A percentile compares a stretch with the other conserved stretches of the same genome.
Conservation (phyloP, 2,797 vertebrate species). For the Urosaurus nigricauda region DNA sequence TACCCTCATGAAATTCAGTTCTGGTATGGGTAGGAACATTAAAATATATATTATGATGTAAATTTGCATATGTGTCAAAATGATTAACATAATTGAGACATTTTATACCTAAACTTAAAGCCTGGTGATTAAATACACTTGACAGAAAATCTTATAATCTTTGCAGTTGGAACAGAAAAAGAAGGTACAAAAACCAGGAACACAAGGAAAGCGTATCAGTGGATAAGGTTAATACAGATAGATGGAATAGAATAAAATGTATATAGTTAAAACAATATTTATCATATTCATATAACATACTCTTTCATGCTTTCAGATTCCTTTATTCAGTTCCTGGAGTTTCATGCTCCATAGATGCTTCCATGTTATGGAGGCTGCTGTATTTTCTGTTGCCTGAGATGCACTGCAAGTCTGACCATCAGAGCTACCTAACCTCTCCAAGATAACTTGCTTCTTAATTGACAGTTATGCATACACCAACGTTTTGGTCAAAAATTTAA, state of each 20-base stretch:
- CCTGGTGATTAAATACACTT: not conserved
- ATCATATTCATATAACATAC: not conserved
- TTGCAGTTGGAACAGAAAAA: not conserved
- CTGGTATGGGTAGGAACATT: not conserved
- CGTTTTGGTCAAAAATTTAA: not conserved
- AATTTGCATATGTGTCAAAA: not conserved
- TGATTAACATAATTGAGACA: not conserved
- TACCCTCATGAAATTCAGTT: not conserved
- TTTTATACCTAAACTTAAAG: not conserved
- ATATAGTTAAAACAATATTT: not conserved
- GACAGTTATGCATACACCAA: not conserved
- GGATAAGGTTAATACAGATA: not conserved
- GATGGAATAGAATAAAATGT: not conserved
- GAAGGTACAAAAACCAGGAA: not conserved
- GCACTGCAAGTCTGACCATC: not conserved
- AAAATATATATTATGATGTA: not conserved
- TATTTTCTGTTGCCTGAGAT: not conserved
- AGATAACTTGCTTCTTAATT: constrained; percentile 4
- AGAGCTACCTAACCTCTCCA: not conserved
- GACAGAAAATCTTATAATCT: not conserved
- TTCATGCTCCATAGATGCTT: not conserved
- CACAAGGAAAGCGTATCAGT: not conserved
- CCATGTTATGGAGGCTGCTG: not conserved
- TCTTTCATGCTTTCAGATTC: not conserved
- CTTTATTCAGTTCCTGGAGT: not conserved